Base-by-base conservation (phyloP, 2,888 invertebrate genomes). In the Pharmacophagus antenor region DNA sequence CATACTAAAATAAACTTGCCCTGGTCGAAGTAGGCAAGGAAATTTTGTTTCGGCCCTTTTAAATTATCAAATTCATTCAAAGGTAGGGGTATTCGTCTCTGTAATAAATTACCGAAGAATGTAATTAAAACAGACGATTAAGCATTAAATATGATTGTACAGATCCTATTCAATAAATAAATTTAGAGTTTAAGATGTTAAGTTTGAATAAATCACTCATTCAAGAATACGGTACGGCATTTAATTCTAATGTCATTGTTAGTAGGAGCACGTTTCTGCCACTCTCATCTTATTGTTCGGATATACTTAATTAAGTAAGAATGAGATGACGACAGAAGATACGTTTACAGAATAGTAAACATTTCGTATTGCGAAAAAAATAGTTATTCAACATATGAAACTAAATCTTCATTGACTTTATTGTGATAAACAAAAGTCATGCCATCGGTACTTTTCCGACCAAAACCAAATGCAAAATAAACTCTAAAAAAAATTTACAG, bases 221-320 rank as follows among this genome's bases (percentile, higher is more conserved):
- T 44, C 42, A 44, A 2, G 18, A 44, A 44, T 44, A 18, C 42
- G 6, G 20, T 18, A 25, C 46, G 20, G 31, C 31, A 55, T 55
- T 47, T 55, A 55, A 55, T 47, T 31, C 55, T n/a, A 31, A 47
- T n/a, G 3, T 3, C 37, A 37, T 55, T 44, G 42, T 18, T 0
- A 44, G 18, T 12, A 31, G 55, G 27, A 21, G 31, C 55, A 55
- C 55, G 55, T 47, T 55, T 22, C 46, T 47, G 31, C 46, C 47
- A 55, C 55, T 55, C 55, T 21, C 21, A 47, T 55, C 55, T 55
- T 55, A 55, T 47, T 55, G 47, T 47, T 47, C 25, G 47, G 55
- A 42, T 47, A 27, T 44, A 47, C 55, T 55, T 55, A 55, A 55
- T 55, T 55, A 55, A 47, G 55, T 55, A 42, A 46, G 47, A 31